Base-by-base conservation (phyloP, 1,140 invertebrate genomes). In the Cyrtorhinus lividipennis region DNA sequence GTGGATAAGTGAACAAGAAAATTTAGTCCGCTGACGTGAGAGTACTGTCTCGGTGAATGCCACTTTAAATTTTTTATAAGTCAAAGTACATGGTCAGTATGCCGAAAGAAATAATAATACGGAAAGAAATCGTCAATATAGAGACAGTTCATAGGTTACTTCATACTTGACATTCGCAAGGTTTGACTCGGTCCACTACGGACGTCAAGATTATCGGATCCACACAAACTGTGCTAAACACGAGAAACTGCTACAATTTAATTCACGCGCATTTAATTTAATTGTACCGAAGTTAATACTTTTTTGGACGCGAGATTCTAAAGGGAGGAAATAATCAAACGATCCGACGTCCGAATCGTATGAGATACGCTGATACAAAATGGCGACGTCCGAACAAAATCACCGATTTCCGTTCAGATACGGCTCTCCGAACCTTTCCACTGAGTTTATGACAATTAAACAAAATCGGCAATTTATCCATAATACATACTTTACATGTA, bases 311-410 rank as follows among this genome's bases (percentile, higher is more conserved):
- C n/a, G n/a, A n/a, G n/a, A n/a, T n/a, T n/a, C n/a, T n/a, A n/a
- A n/a, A n/a, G n/a, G n/a, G n/a, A n/a, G 18, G 48, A 56, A 62
- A 62, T 62, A 26, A 62, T 56, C 25, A 62, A 12, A 12, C 53
- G 24, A 27, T n/a, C 46, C 53, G 18, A 62, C 56, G 48, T 62
- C 24, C 46, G 20, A n/a, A n/a, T n/a, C n/a, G n/a, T n/a, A n/a
- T n/a, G n/a, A n/a, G n/a, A n/a, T n/a, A n/a, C n/a, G 61, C 23
- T 23, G 56, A 44, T 62, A 56, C 61, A 62, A 62, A 62, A 62
- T 62, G 61, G 61, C 61, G 61, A 62, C 61, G n/a, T 62, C 46
- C 20, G 25, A 53, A 23, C 12, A n/a, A 56, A 59, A 13, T 63
- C 27, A 58, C 27, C 62, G 20, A 24, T 24, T 24, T 24, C 38